These are phyloP conservation scores for Eulemur mongoz DNA, from an alignment of 2,797 vertebrate genomes.

Conservation along the genomic window DNA sequence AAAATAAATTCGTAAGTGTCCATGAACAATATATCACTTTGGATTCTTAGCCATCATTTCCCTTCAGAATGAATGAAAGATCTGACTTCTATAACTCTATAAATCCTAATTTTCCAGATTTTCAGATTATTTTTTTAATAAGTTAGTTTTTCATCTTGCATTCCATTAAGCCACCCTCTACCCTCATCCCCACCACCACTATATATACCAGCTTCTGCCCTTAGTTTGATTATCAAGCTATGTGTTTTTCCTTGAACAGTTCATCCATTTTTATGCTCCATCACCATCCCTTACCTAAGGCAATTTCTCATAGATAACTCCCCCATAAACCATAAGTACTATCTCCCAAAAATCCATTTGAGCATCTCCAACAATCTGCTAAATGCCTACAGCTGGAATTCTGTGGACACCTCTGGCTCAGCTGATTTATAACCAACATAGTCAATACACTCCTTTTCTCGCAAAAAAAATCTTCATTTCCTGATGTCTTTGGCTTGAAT, in stretches of 20 bases:
- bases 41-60: background rate
- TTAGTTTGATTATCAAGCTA: background rate
- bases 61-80: background rate
- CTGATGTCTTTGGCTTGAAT: background rate
- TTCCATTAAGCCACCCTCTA: background rate
- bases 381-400: background rate
- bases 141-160: background rate
- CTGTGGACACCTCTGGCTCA: background rate
- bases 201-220: background rate
- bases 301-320: background rate
- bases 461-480: background rate
- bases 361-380: background rate
- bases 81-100: background rate
- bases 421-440: background rate
- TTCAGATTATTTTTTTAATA: background rate
- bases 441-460: background rate
- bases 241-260: background rate
- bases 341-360: background rate
- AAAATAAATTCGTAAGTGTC: background rate
- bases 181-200: too few species aligned
- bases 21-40: background rate
- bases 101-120: background rate
- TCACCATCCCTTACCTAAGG: background rate
- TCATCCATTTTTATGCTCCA: background rate
- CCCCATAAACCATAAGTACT: background rate